A percentile compares a stretch with the other conserved stretches of the same genome.
Conservation (phyloP, 2,113 vertebrate genomes). For the Ovis aries region DNA sequence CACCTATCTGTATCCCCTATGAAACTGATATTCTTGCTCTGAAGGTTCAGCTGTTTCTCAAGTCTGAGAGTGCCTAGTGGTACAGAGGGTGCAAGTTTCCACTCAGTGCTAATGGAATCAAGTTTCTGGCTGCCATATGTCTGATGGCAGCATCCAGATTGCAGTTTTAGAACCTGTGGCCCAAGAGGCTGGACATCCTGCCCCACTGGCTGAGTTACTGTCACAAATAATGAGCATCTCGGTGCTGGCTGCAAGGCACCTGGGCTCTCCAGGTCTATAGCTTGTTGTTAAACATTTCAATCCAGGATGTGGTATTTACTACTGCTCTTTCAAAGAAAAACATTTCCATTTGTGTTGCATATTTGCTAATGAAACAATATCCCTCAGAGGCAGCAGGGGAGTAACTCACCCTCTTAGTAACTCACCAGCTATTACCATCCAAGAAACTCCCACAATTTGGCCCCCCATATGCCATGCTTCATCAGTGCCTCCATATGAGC, state of each 20-base stretch:
- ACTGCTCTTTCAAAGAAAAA: background rate
- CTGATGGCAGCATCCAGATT: background rate
- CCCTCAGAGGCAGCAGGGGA: background rate
- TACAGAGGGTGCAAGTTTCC: background rate
- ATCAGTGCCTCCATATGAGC: background rate
- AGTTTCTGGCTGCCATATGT: background rate
- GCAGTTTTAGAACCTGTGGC: background rate
- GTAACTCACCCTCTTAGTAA: background rate
- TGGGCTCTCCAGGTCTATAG: background rate
- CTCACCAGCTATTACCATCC: background rate
- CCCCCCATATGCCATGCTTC: background rate
- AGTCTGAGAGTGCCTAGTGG: background rate
- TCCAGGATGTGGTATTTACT: background rate
- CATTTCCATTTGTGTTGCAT: background rate
- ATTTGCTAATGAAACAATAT: constrained; percentile 8
- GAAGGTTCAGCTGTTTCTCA: background rate
- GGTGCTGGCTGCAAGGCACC: background rate
- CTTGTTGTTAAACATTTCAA: background rate
- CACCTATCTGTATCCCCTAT: background rate
- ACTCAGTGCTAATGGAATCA: background rate
- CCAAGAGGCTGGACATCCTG: background rate
- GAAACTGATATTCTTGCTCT: background rate
- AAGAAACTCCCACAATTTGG: background rate
- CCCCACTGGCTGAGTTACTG: background rate
- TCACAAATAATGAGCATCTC: background rate